Percentiles rank a stretch among this genome's conserved stretches.
Conservation (phyloP, 2,888 invertebrate species). For the Anthophora plumipes region DNA sequence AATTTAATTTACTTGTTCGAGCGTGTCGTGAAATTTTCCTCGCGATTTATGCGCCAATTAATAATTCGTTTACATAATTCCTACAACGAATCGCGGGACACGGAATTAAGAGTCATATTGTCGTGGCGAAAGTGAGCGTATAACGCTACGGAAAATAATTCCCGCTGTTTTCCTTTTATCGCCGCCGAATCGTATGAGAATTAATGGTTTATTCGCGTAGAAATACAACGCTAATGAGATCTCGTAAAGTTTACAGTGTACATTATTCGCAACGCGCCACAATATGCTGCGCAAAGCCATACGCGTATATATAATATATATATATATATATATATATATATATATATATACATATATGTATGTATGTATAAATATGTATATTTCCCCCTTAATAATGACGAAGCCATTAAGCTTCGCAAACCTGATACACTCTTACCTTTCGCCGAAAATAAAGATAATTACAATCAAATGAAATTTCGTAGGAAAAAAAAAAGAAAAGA, state of each 20-base stretch:
- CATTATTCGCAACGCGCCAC: neutral
- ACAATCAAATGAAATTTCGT: neutral
- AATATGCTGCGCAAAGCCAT: neutral
- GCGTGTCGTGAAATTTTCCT: neutral
- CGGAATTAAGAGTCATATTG: slow-evolving; percentile 22
- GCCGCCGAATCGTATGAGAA: slow-evolving; percentile 17
- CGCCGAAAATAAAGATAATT: neutral
- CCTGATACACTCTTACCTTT: neutral
- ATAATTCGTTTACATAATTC: slow-evolving; percentile 21
- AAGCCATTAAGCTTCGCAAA: neutral
- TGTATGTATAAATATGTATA: too few species aligned
- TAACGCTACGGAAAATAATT: slow-evolving; percentile 37
- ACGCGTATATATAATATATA: neutral
- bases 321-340: neutral
- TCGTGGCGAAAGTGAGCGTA: neutral
- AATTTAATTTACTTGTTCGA: neutral
- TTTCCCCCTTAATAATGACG: slow-evolving; percentile 24
- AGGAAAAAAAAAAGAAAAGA: neutral
- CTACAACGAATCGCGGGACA: neutral
- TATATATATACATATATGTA: neutral
- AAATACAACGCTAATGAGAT: slow-evolving; percentile 34
- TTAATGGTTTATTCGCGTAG: slow-evolving; percentile 10
- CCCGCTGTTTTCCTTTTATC: slow-evolving; percentile 1
- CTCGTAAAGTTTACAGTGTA: slow-evolving; percentile 15
- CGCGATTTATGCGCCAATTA: slow-evolving; percentile 7